Conservation (phyloP, 2,113 vertebrate species). For the Passer domesticus region DNA sequence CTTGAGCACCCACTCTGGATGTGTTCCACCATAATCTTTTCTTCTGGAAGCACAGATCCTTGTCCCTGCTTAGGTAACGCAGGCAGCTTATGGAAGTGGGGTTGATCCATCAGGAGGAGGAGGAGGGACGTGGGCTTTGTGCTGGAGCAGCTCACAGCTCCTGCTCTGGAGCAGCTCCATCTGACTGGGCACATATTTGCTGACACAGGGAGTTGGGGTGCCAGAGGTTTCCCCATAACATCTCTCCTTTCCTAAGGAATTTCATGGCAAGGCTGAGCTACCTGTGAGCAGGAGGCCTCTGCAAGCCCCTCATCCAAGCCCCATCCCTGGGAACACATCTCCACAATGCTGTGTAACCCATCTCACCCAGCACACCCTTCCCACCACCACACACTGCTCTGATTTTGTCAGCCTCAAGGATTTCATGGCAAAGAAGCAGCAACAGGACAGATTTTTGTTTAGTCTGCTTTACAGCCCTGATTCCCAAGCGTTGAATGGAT, state of each 20-base stretch:
- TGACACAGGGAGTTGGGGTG: neutral
- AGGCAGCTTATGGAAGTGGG: neutral
- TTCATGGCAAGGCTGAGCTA: neutral
- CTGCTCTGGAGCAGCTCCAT: neutral
- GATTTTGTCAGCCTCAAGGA: neutral
- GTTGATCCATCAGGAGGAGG: neutral
- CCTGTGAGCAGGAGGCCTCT: neutral
- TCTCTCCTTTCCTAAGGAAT: neutral
- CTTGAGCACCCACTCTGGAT: neutral
- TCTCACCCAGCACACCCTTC: neutral
- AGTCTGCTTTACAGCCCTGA: neutral
- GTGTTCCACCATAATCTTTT: neutral
- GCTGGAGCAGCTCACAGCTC: neutral
- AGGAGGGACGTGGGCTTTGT: fast-evolving
- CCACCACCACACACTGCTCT: neutral
- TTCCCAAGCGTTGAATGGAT: fast-evolving
- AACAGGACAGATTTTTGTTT: neutral
- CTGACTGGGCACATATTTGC: fast-evolving
- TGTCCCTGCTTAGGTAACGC: neutral
- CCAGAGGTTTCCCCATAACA: neutral
- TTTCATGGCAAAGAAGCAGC: neutral
- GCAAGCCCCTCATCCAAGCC: neutral
- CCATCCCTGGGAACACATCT: neutral
- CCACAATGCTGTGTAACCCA: fast-evolving
- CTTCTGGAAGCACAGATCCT: neutral